Evolutionary conservation across 2,113 vertebrate genomes (phyloP).

Genomic region (Oreochromis aureus): DNA sequence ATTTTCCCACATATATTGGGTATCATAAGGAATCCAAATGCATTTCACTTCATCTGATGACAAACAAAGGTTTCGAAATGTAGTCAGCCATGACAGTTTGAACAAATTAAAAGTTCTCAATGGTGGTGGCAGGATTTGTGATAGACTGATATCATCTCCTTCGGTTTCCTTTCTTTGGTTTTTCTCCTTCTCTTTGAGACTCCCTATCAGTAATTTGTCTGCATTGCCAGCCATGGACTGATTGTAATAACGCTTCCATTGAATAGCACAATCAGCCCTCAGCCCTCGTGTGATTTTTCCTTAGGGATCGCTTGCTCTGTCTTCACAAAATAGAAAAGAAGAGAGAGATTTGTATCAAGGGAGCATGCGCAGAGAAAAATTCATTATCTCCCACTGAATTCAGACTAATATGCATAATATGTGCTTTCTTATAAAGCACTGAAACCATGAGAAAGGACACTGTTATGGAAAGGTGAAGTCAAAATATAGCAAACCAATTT

Average conservation of each 20-base stretch:
- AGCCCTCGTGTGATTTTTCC: slow-evolving; percentile 35
- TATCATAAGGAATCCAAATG: slow-evolving; percentile 36
- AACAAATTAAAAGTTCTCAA: slow-evolving; percentile 67
- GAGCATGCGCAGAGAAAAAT: slow-evolving; percentile 17
- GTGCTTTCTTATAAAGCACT: background rate
- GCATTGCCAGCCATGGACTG: slow-evolving; percentile 43
- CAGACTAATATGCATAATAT: slow-evolving; percentile 1
- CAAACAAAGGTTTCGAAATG: slow-evolving; percentile 48
- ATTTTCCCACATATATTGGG: slow-evolving; percentile 1
- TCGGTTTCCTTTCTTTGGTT: slow-evolving; percentile 28
- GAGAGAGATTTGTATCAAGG: slow-evolving; percentile 20
- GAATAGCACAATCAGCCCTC: slow-evolving; percentile 60
- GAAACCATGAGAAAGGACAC: background rate
- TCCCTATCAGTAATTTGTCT: slow-evolving; percentile 59
- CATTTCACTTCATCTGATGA: slow-evolving; percentile 27
- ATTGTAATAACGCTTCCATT: slow-evolving; percentile 62
- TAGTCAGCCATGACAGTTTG: slow-evolving; percentile 40
- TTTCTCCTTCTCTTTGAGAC: slow-evolving; percentile 23
- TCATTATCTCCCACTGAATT: slow-evolving; percentile 32
- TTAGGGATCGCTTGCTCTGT: slow-evolving; percentile 18
- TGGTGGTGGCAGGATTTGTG: slow-evolving; percentile 5
- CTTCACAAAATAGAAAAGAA: slow-evolving; percentile 23
- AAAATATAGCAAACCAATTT: background rate
- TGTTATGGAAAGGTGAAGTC: background rate
- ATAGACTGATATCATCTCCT: slow-evolving; percentile 44